These are phyloP conservation scores for Cynopterus sphinx DNA, from an alignment of 2,797 vertebrate genomes.

Conservation along the genomic window DNA sequence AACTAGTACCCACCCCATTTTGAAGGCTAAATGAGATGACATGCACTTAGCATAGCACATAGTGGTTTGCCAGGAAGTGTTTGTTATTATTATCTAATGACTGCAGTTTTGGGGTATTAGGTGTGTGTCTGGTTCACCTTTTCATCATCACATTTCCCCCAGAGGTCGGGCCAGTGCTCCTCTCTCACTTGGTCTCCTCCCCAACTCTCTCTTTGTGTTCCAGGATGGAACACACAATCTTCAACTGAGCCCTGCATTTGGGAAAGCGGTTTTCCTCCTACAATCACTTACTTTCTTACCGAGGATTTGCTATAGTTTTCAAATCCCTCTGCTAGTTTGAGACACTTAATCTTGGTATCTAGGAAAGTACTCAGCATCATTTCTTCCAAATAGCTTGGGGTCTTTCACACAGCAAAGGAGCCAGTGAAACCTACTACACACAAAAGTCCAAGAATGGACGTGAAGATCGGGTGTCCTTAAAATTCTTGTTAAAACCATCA, in stretches of 20 bases:
- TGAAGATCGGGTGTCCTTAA: neutral
- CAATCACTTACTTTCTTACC: neutral
- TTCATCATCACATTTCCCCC: neutral
- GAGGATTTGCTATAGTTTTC: neutral
- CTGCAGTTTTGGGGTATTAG: neutral
- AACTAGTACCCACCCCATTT: neutral
- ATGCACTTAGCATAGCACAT: neutral
- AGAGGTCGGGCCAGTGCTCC: neutral
- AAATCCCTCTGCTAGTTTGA: neutral
- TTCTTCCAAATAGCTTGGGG: neutral
- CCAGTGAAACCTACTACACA: neutral
- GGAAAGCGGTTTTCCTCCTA: neutral
- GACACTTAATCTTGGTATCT: neutral
- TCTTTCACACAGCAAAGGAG: neutral
- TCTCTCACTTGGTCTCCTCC: neutral
- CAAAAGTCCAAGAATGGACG: neutral
- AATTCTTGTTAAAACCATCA: neutral
- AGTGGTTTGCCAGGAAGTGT: neutral
- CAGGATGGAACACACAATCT: neutral
- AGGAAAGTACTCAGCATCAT: neutral
- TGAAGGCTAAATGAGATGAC: neutral
- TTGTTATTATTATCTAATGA: neutral
- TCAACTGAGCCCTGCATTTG: neutral
- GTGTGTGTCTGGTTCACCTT: neutral
- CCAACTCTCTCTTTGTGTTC: neutral